These are phyloP conservation scores for Lordiphosa mommai DNA, from an alignment of 1,140 invertebrate species.

Conservation along the genomic window DNA sequence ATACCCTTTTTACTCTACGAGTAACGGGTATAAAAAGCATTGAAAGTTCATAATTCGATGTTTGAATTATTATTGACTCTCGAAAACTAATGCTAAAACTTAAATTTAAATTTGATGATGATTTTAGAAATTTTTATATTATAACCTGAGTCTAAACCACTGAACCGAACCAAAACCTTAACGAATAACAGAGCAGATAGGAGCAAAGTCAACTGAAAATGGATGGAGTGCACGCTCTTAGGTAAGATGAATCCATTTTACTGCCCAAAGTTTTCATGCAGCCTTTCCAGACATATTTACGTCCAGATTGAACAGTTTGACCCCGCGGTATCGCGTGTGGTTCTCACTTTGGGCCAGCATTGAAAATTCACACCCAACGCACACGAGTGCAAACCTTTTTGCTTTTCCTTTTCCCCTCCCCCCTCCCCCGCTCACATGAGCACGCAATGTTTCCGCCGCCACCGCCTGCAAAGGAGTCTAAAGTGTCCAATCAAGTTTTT, in stretches of 20 bases:
- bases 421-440: constrained; percentile 37
- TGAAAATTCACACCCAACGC: constrained; percentile 54
- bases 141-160: too few species aligned
- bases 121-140: too few species aligned
- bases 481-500: constrained; percentile 76
- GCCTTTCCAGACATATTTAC: constrained; percentile 20
- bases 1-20: too few species aligned
- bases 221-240: too few species aligned
- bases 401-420: not conserved
- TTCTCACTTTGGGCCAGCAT: constrained; percentile 25
- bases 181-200: too few species aligned
- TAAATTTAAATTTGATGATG: too few species aligned
- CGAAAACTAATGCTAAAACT: too few species aligned
- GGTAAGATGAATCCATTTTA: too few species aligned
- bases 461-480: constrained; percentile 50
- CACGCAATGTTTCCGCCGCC: constrained; percentile 66
- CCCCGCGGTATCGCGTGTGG: constrained; percentile 49
- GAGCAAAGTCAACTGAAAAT: too few species aligned
- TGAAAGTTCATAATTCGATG: too few species aligned
- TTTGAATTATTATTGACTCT: too few species aligned
- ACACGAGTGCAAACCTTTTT: constrained; percentile 6
- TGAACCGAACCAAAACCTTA: not conserved
- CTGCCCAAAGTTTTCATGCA: constrained; percentile 53
- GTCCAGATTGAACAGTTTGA: constrained; percentile 16
- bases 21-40: too few species aligned